Evolutionary conservation across 2,888 invertebrate genomes (phyloP).

Genomic region (Spialia ferax): DNA sequence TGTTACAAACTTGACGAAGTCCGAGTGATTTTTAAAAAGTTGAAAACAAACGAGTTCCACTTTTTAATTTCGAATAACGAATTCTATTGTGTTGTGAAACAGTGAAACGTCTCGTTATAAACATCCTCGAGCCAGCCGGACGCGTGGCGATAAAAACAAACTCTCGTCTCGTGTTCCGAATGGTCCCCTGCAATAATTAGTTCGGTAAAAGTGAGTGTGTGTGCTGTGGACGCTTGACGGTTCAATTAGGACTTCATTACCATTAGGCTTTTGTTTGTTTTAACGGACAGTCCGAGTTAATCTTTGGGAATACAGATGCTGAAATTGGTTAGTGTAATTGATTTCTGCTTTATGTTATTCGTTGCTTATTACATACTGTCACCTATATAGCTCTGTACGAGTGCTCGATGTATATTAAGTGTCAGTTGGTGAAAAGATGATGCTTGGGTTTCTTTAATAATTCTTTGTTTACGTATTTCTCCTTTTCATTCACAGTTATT

Average conservation of each 20-base stretch:
- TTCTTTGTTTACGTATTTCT: slow-evolving; percentile 32
- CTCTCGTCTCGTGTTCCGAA: slow-evolving; percentile 75
- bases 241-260: slow-evolving; percentile 76
- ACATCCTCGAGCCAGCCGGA: slow-evolving; percentile 56
- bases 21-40: slow-evolving; percentile 63
- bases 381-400: neutral
- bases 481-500: slow-evolving; percentile 36
- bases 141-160: slow-evolving; percentile 79
- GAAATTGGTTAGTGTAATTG: slow-evolving; percentile 74
- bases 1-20: slow-evolving; percentile 61
- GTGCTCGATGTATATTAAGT: neutral
- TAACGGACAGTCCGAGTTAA: slow-evolving; percentile 57
- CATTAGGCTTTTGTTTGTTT: slow-evolving; percentile 66
- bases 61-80: slow-evolving; percentile 67
- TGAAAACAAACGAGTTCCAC: slow-evolving; percentile 57
- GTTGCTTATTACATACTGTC: slow-evolving; percentile 11
- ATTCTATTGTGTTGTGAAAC: slow-evolving; percentile 71
- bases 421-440: neutral
- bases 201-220: slow-evolving; percentile 84
- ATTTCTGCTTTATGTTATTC: slow-evolving; percentile 51
- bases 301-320: slow-evolving; percentile 70
- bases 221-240: slow-evolving; percentile 77
- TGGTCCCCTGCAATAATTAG: slow-evolving; percentile 77
- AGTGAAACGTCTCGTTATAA: slow-evolving; percentile 60
- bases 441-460: neutral